These are phyloP conservation scores for Macroteleia sp. DNA, from an alignment of 2,888 invertebrate genomes.

Conservation along the genomic window DNA sequence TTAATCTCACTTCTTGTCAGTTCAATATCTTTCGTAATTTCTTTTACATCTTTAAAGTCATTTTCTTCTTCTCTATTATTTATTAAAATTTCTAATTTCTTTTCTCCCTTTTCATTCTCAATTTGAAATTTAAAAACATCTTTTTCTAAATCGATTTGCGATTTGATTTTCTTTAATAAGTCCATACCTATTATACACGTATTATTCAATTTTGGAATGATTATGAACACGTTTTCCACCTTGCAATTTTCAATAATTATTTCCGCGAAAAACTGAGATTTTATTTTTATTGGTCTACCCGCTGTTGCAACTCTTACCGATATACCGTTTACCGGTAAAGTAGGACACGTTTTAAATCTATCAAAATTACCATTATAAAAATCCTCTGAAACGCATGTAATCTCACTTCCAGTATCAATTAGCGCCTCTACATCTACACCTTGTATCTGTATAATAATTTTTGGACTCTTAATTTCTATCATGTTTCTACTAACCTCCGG, in stretches of 20 bases:
- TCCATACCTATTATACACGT: slow-evolving; percentile 9
- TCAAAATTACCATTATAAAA: background rate
- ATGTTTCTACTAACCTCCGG: background rate
- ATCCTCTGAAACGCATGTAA: background rate
- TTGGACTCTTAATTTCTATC: background rate
- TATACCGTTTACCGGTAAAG: background rate
- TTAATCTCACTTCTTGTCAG: background rate
- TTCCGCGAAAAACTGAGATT: background rate
- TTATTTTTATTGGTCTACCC: background rate
- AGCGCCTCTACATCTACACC: background rate
- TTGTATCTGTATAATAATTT: background rate
- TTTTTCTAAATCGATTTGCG: background rate
- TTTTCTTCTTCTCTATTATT: background rate
- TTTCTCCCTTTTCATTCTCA: background rate
- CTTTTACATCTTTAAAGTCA: too few species aligned
- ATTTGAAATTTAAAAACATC: background rate
- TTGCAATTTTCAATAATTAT: background rate
- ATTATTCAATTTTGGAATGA: slow-evolving; percentile 5
- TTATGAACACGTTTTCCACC: background rate
- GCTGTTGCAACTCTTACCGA: slow-evolving; percentile 4
- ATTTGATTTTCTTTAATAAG: background rate
- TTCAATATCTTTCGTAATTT: background rate
- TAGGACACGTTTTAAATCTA: background rate
- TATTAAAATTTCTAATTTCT: background rate
- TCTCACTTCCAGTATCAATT: background rate